Conservation (phyloP, 2,797 vertebrate genomes). For the Anomalospiza imberbis region DNA sequence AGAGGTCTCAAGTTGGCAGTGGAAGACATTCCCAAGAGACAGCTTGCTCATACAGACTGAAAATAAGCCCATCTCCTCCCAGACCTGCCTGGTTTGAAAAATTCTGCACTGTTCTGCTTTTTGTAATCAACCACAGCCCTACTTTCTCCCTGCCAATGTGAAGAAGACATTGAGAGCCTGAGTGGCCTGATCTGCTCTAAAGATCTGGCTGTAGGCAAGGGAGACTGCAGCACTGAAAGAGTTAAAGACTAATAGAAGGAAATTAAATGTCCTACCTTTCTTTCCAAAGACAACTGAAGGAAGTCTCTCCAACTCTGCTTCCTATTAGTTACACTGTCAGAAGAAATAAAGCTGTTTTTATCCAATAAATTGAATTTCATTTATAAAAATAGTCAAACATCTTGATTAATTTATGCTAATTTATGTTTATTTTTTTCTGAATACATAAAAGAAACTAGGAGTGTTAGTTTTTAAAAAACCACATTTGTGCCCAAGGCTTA, state of each 20-base stretch:
- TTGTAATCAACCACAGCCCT: not conserved
- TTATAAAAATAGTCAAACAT: slow-evolving; percentile 13
- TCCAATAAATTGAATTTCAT: slow-evolving; percentile 16
- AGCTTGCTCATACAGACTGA: not conserved
- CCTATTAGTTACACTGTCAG: not conserved
- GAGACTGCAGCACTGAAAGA: not conserved
- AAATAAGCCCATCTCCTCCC: not conserved
- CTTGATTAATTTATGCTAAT: slow-evolving; percentile 51
- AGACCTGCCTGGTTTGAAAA: not conserved
- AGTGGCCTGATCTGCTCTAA: not conserved
- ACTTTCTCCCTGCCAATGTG: not conserved
- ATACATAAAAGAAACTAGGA: not conserved
- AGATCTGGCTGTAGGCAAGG: not conserved
- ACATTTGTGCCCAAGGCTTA: not conserved
- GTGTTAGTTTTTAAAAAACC: not conserved
- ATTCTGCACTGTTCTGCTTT: not conserved
- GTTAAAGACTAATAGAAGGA: not conserved
- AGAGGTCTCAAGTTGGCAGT: not conserved
- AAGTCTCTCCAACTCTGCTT: not conserved
- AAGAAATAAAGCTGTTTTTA: not conserved
- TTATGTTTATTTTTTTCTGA: slow-evolving; percentile 35
- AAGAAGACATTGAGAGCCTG: not conserved
- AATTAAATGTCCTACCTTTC: not conserved
- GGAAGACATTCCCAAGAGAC: not conserved
- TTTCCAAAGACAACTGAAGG: not conserved